Evolutionary conservation across 2,113 vertebrate species (phyloP).

Genomic region (Trichomycterus rosablanca): DNA sequence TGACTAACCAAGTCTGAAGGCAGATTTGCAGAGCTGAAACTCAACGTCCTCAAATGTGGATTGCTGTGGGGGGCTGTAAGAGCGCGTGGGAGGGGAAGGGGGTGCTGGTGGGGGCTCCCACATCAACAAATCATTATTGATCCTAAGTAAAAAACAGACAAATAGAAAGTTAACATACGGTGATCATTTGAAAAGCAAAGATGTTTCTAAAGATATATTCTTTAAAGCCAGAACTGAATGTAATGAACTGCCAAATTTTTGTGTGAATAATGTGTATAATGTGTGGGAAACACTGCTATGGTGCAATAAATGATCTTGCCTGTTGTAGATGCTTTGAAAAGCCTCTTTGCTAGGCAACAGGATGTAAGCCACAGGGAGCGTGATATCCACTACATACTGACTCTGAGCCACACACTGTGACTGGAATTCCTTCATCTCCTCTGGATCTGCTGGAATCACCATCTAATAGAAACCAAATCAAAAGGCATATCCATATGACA

Average conservation of each 20-base stretch:
- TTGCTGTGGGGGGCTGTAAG: slow-evolving; percentile 43
- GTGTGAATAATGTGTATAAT: no score
- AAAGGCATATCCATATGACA: not conserved
- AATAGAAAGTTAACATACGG: no score
- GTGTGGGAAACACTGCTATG: no score
- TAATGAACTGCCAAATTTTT: no score
- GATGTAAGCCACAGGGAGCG: slow-evolving; percentile 72
- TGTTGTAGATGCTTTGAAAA: slow-evolving; percentile 88
- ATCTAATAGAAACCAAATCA: slow-evolving; percentile 61
- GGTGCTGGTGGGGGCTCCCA: slow-evolving; percentile 69
- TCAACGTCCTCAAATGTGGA: slow-evolving; percentile 58
- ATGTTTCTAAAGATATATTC: no score
- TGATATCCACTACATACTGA: slow-evolving; percentile 78
- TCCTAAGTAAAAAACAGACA: slow-evolving; percentile 58
- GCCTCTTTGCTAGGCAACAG: slow-evolving; percentile 85
- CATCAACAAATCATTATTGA: slow-evolving; percentile 89
- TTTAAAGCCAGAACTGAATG: no score
- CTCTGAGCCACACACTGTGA: slow-evolving; percentile 74
- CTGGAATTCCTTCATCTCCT: slow-evolving; percentile 86
- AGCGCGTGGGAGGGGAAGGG: slow-evolving; percentile 37
- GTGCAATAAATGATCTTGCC: slow-evolving; percentile 54
- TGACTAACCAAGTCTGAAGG: slow-evolving; percentile 80
- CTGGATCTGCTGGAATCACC: slow-evolving; percentile 86
- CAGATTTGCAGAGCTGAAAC: slow-evolving; percentile 89
- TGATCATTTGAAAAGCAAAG: no score